Evolutionary conservation across 1,140 invertebrate species (phyloP), one percentile per base, ranked within the genome.

Genomic region (Drosophila repletoides): DNA sequence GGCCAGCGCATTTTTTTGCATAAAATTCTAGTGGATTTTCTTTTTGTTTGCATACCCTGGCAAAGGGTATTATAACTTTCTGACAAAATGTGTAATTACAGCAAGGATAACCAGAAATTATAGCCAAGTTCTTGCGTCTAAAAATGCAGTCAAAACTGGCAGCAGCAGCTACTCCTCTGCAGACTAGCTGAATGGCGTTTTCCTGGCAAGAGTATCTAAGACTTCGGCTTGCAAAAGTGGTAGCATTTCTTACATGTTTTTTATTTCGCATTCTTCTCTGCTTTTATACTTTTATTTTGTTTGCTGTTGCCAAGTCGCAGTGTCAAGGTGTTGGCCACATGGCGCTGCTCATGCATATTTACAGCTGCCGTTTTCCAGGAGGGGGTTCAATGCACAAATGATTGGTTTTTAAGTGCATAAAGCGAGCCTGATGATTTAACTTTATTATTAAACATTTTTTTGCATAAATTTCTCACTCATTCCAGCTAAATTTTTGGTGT

Each of bases 321-420:
- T 73, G 72, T 70, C 72, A 84, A 83, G 77, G 79, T 83, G 77
- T 84, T 77, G 79, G 73, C 73, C 60, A 77, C 64, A 76, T 69
- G 75, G 76, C 68, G 64, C 53, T 63, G 60, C 29, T 36, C 49
- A 66, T 66, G 43, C 70, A 64, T 64, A 52, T 76, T 74, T 72
- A 72, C 75, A 46, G 74, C 68, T 73, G 55, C 59, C 52, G 45
- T 48, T 33, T 12, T 36, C 14, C 26, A 17, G 15, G 19, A 22
- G 38, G 38, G 34, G 48, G 73, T 83, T 74, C 77, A 77, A 74
- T 77, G 77, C 73, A 83, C 77, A 83, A 83, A 45, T 79, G 80
- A 83, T 84, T 84, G 75, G 66, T 45, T 74, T 84, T 84, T 65
- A 72, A 79, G 65, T 73, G 65, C 48, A 58, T 1, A 40, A 7